Conservation (phyloP, 2,888 invertebrate species). For the Orthosia gothica region DNA sequence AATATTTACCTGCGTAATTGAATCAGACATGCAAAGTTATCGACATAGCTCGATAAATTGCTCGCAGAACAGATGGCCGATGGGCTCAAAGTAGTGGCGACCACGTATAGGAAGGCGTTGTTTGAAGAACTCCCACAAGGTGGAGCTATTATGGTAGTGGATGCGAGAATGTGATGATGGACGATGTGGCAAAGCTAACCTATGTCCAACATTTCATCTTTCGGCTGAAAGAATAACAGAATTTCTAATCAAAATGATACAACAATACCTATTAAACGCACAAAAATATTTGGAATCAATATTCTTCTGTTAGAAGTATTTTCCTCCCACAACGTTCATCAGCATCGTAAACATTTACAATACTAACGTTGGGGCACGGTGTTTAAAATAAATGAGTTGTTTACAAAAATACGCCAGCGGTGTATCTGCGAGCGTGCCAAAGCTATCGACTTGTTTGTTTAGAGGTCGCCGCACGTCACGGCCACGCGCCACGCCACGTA, state of each 20-base stretch:
- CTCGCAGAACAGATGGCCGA: background rate
- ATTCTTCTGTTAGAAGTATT: background rate
- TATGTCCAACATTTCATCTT: background rate
- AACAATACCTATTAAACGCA: background rate
- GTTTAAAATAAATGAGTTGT: conserved; percentile 58
- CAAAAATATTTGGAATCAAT: background rate
- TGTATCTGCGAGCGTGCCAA: conserved; percentile 59
- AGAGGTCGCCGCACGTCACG: conserved; percentile 43
- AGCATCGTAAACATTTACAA: conserved; percentile 13
- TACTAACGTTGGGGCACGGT: conserved; percentile 4
- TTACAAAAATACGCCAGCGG: conserved; percentile 59
- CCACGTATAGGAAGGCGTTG: background rate
- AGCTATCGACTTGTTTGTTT: conserved; percentile 52
- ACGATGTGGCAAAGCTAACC: background rate
- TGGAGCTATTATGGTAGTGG: background rate
- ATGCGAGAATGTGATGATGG: background rate
- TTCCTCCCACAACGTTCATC: background rate
- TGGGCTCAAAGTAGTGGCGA: background rate
- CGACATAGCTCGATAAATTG: background rate
- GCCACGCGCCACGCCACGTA: conserved; percentile 38
- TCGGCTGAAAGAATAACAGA: background rate
- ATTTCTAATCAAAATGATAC: background rate
- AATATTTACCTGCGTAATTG: background rate
- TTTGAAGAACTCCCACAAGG: background rate
- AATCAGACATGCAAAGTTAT: background rate